Evolutionary conservation across 2,888 invertebrate genomes (phyloP).

Genomic region (Eupithecia dodoneata): DNA sequence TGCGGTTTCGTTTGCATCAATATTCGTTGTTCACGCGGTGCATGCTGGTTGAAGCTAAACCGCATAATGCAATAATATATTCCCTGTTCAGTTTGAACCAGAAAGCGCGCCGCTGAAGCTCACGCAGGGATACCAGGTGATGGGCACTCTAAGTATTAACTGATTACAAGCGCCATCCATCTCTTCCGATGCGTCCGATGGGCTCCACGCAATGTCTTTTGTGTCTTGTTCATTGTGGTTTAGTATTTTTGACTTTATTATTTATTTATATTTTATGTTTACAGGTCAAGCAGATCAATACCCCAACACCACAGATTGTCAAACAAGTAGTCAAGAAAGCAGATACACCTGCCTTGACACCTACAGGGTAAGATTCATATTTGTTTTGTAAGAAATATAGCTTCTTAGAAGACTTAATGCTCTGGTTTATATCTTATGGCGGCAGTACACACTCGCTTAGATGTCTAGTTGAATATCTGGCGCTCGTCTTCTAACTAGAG

Average conservation of each 20-base stretch:
- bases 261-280: neutral
- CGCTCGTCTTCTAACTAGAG: neutral
- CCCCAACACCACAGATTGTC: conserved; percentile 70
- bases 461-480: neutral
- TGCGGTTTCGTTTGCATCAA: conserved; percentile 56
- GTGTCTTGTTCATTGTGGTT: conserved; percentile 42
- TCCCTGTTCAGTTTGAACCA: too few species aligned
- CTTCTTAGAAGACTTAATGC: neutral
- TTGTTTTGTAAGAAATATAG: neutral
- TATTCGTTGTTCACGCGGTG: conserved; percentile 63
- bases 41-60: conserved; percentile 69
- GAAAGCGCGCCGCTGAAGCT: too few species aligned
- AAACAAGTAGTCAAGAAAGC: conserved; percentile 70
- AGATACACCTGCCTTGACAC: conserved; percentile 71
- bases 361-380: conserved; percentile 69
- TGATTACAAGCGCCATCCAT: conserved; percentile 78
- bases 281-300: conserved; percentile 73
- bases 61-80: conserved; percentile 67
- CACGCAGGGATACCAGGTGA: too few species aligned
- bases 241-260: neutral
- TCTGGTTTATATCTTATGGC: neutral
- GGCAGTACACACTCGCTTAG: neutral
- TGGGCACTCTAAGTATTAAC: conserved; percentile 55
- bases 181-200: conserved; percentile 69
- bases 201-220: conserved; percentile 65